These are phyloP conservation scores for Lamellibrachia columna DNA, from an alignment of 2,888 invertebrate genomes.

Conservation along the genomic window DNA sequence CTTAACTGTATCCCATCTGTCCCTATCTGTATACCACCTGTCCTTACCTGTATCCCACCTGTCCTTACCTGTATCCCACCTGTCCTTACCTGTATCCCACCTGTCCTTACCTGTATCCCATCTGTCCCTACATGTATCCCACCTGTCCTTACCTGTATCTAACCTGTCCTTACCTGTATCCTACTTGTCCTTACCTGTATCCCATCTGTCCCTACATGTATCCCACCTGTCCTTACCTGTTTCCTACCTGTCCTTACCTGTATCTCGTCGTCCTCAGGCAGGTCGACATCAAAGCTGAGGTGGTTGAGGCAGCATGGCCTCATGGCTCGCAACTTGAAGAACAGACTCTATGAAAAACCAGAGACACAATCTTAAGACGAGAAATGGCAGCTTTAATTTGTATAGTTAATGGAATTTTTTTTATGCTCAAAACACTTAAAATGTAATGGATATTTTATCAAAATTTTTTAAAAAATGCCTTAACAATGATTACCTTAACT, in stretches of 20 bases:
- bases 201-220: too few species aligned
- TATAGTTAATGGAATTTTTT: neutral
- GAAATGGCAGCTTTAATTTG: too few species aligned
- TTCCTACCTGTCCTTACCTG: conserved; percentile 63
- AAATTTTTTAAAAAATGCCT: neutral
- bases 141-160: neutral
- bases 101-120: neutral
- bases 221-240: too few species aligned
- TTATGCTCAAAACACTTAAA: neutral
- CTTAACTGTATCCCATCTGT: too few species aligned
- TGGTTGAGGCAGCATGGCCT: conserved; percentile 87
- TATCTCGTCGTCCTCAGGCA: conserved; percentile 84
- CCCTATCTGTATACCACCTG: neutral
- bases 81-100: neutral
- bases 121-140: neutral
- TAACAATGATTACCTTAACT: too few species aligned
- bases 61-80: neutral
- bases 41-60: neutral
- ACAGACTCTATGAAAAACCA: conserved; percentile 75
- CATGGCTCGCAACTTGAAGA: conserved; percentile 88
- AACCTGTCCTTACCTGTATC: too few species aligned
- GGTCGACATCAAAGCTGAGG: conserved; percentile 82
- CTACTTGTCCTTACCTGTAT: too few species aligned
- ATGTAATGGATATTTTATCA: neutral
- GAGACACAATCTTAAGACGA: neutral